phyloP scores from a whole-genome alignment of 2,113 vertebrate genomes.

The Pomatostomus ruficeps region DNA sequence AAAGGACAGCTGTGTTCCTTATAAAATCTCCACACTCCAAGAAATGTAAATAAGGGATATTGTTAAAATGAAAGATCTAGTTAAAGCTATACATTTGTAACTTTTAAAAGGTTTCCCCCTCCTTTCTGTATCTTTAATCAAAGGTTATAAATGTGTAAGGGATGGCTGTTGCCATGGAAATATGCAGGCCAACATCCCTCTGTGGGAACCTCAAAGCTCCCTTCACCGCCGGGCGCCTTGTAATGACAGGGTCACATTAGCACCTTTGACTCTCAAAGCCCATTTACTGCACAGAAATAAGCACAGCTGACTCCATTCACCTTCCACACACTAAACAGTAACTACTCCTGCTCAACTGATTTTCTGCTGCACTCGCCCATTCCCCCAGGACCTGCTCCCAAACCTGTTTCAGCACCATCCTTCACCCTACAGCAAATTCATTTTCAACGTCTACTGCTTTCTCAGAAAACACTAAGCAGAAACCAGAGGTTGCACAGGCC shows the following conservation, averaged over 20 bases:
- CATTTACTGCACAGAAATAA: background rate
- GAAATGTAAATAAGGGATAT: background rate
- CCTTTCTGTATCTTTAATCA: constrained; percentile 2
- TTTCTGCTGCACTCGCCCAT: background rate
- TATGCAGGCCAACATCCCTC: background rate
- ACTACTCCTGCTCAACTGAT: background rate
- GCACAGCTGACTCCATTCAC: background rate
- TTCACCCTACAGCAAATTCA: background rate
- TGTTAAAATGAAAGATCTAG: background rate
- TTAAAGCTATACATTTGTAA: background rate
- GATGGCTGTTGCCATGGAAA: constrained; percentile 48
- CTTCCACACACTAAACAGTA: background rate
- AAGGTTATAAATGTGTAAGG: constrained; percentile 1
- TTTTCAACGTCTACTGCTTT: background rate
- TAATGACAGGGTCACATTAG: constrained; percentile 7
- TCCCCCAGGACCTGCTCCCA: background rate
- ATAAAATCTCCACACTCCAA: background rate
- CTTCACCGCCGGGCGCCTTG: background rate
- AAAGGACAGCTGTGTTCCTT: background rate
- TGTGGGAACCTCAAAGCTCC: constrained; percentile 19
- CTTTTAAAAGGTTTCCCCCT: background rate
- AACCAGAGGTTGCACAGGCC: background rate
- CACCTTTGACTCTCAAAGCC: constrained; percentile 26
- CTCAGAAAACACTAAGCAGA: background rate
- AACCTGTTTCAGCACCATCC: background rate